Percentiles rank a stretch among this genome's conserved stretches.
These are phyloP conservation scores for Mycalesis mineus DNA, from an alignment of 2,888 invertebrate genomes.

Conservation along the genomic window DNA sequence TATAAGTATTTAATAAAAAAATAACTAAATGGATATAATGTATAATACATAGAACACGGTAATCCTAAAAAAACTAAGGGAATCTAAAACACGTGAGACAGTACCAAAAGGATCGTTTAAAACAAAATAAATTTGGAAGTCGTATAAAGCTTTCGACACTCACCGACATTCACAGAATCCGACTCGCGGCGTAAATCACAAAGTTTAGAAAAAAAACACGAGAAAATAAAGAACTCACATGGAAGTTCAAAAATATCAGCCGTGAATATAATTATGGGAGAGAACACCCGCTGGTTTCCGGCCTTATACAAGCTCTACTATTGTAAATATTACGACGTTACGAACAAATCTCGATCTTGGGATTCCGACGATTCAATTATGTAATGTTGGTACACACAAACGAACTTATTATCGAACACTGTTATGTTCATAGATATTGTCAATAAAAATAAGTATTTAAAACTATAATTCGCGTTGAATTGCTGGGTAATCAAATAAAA, in stretches of 20 bases:
- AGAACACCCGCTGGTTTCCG: conserved; percentile 74
- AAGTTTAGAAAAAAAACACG: conserved; percentile 65
- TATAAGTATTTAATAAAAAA: too few species aligned
- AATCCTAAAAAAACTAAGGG: background rate
- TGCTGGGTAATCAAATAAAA: too few species aligned
- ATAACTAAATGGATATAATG: too few species aligned
- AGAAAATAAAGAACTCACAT: conserved; percentile 73
- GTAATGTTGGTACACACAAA: background rate
- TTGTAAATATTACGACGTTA: conserved; percentile 31
- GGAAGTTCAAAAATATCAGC: conserved; percentile 75
- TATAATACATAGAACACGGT: background rate
- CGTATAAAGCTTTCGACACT: conserved; percentile 72
- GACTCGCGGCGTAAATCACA: conserved; percentile 70
- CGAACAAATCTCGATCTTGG: conserved; percentile 29
- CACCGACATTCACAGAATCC: conserved; percentile 60
- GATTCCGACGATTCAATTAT: background rate
- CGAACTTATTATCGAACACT: too few species aligned
- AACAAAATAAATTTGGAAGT: conserved; percentile 64
- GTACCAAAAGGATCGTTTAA: conserved; percentile 57
- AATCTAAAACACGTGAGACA: conserved; percentile 34
- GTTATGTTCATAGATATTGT: too few species aligned
- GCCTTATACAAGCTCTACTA: conserved; percentile 54
- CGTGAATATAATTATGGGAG: conserved; percentile 74
- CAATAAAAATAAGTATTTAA: too few species aligned
- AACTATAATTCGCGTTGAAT: too few species aligned